Evolutionary conservation across 2,888 invertebrate species (phyloP).

Genomic region (Andrena camellia): DNA sequence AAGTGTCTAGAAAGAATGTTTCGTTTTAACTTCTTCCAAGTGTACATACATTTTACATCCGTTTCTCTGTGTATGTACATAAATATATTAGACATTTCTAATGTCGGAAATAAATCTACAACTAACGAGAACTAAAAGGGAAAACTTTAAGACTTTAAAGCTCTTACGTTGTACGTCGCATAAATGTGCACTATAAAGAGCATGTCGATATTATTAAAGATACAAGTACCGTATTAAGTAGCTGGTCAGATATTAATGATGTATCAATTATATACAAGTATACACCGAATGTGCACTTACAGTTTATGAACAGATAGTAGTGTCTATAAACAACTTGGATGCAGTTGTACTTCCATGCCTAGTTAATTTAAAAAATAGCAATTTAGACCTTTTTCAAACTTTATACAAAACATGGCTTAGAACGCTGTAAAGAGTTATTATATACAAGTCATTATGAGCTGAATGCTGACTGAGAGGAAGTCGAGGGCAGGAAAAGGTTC

Average conservation of each 20-base stretch:
- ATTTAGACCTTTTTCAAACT: conserved; percentile 63
- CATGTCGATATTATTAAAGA: conserved; percentile 62
- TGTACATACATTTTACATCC: conserved; percentile 32
- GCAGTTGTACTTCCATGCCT: conserved; percentile 59
- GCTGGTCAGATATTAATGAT: conserved; percentile 58
- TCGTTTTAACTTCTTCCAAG: conserved; percentile 5
- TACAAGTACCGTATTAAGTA: conserved; percentile 66
- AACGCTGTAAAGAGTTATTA: conserved; percentile 59
- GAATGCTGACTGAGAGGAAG: conserved; percentile 80
- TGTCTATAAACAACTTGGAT: conserved; percentile 64
- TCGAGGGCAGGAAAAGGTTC: conserved; percentile 80
- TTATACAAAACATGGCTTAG: conserved; percentile 63
- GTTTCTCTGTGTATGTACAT: conserved; percentile 21
- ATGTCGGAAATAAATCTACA: conserved; percentile 33
- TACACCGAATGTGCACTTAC: conserved; percentile 68
- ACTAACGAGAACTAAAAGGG: conserved; percentile 24
- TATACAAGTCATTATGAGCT: conserved; percentile 75
- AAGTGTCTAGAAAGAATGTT: not conserved
- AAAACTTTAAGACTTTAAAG: conserved; percentile 36
- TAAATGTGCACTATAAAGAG: conserved; percentile 58
- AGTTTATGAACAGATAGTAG: conserved; percentile 60
- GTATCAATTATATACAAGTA: conserved; percentile 67
- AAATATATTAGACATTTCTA: conserved; percentile 23
- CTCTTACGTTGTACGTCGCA: conserved; percentile 44
- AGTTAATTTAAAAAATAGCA: conserved; percentile 71